These are phyloP conservation scores for Exocentrus adspersus DNA, from an alignment of 2,888 invertebrate genomes.

Conservation along the genomic window DNA sequence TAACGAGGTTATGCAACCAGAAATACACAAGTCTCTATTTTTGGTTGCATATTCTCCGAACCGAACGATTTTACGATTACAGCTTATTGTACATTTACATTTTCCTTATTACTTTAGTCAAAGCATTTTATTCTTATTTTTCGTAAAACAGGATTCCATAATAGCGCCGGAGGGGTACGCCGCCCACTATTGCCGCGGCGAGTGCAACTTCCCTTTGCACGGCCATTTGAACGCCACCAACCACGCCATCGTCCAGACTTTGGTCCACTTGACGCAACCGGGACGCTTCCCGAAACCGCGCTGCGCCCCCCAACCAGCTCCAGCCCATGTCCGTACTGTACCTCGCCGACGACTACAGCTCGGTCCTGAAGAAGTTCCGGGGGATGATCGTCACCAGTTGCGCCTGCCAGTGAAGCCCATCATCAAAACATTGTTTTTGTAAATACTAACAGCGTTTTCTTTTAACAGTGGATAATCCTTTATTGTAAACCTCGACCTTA, in stretches of 20 bases:
- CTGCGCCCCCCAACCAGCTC: slow-evolving; percentile 90
- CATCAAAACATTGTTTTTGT: too few species aligned
- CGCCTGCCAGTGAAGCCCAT: slow-evolving; percentile 84
- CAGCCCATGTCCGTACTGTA: slow-evolving; percentile 90
- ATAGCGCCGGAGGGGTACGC: slow-evolving; percentile 95
- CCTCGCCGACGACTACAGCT: slow-evolving; percentile 89
- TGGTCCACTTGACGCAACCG: slow-evolving; percentile 86
- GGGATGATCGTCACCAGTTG: slow-evolving; percentile 98
- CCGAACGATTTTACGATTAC: too few species aligned
- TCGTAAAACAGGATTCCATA: slow-evolving; percentile 83
- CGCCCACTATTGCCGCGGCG: slow-evolving; percentile 92
- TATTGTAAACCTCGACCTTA: too few species aligned
- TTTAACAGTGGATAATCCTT: too few species aligned
- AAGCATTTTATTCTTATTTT: too few species aligned
- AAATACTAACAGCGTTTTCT: too few species aligned
- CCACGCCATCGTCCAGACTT: slow-evolving; percentile 93
- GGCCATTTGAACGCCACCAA: slow-evolving; percentile 96
- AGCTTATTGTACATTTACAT: too few species aligned
- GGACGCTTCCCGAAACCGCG: slow-evolving; percentile 88
- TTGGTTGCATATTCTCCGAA: too few species aligned
- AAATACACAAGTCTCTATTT: too few species aligned
- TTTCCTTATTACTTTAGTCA: too few species aligned
- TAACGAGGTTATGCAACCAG: too few species aligned
- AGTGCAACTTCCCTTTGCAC: slow-evolving; percentile 92
- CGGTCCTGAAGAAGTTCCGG: slow-evolving; percentile 87